Evolutionary conservation across 2,888 invertebrate genomes (phyloP), one percentile per base, ranked within the genome.

Genomic region (Microctonus aethiopoides): DNA sequence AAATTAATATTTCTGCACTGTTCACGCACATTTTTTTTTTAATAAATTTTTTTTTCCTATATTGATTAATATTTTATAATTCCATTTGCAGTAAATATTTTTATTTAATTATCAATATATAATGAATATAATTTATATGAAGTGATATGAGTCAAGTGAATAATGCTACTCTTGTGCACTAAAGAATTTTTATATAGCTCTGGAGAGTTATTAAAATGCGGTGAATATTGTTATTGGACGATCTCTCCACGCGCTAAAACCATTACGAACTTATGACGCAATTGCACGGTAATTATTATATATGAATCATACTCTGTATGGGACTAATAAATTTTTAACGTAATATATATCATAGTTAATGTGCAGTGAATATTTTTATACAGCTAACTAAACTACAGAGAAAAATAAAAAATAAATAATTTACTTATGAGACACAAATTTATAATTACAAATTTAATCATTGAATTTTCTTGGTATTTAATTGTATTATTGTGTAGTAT

Each of bases 261-360:
- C 41, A 65, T 62, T 54, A 56, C 57, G 62, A 71, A 68, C 67
- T 74, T 69, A 72, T 68, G 46, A 60, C 68, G 63, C 70, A 73
- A 76, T 75, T 74, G 70, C 67, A 57, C 60, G 22, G 72, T 57
- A 67, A 54, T n/a, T 46, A 46, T 46, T 46, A 46, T 16, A 46
- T 16, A 46, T 46, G 76, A 76, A 71, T 76, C 76, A 76, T 46
- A 22, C 32, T 63, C 39, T 60, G 32, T 36, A 29, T 20, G 20
- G 56, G 16, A n/a, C 7, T n/a, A 46, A n/a, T 20, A 16, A 16
- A 16, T 16, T n/a, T 5, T 6, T n/a, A 46, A n/a, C 46, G 16
- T 16, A 16, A 46, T 46, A 46, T 9, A 20, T n/a, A 46, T 46
- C 7, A 2, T 46, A 4, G 4, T n/a, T 16, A 46, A 46, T 20